Conservation (phyloP, 1,140 invertebrate genomes). For the Mactra quadrangularis region DNA sequence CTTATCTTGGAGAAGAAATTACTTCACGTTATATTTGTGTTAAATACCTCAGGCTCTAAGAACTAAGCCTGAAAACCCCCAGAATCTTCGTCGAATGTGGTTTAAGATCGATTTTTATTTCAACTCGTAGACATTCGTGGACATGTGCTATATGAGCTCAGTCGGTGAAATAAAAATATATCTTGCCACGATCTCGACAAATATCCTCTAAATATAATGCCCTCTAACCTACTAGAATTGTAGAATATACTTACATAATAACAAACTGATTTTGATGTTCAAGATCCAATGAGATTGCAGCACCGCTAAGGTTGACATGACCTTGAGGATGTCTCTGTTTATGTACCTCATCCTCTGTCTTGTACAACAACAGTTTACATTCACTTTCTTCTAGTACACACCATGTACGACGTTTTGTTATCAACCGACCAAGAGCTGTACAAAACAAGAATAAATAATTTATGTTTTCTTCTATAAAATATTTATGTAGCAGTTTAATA, state of each 20-base stretch:
- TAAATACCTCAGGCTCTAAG: too few species aligned
- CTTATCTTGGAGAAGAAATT: too few species aligned
- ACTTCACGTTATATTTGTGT: too few species aligned
- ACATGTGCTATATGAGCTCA: too few species aligned
- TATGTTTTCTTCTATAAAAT: background rate
- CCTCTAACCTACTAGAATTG: too few species aligned
- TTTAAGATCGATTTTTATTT: too few species aligned
- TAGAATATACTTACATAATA: slow-evolving; percentile 82
- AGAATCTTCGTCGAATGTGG: too few species aligned
- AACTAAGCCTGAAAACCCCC: too few species aligned
- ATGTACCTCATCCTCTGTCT: slow-evolving; percentile 73
- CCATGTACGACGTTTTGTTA: slow-evolving; percentile 80
- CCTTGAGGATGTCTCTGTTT: slow-evolving; percentile 73
- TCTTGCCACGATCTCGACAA: too few species aligned
- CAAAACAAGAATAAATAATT: background rate
- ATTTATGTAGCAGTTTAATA: background rate
- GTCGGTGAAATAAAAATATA: too few species aligned
- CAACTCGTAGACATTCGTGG: too few species aligned
- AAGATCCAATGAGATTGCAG: slow-evolving; percentile 82
- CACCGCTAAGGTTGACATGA: slow-evolving; percentile 76
- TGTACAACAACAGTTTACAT: slow-evolving; percentile 80
- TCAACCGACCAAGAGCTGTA: slow-evolving; percentile 81
- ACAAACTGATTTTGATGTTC: slow-evolving; percentile 83
- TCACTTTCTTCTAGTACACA: slow-evolving; percentile 82
- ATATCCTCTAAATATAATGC: too few species aligned